phyloP scores from a whole-genome alignment of 2,888 invertebrate genomes.

The Platycheirus albimanus region DNA sequence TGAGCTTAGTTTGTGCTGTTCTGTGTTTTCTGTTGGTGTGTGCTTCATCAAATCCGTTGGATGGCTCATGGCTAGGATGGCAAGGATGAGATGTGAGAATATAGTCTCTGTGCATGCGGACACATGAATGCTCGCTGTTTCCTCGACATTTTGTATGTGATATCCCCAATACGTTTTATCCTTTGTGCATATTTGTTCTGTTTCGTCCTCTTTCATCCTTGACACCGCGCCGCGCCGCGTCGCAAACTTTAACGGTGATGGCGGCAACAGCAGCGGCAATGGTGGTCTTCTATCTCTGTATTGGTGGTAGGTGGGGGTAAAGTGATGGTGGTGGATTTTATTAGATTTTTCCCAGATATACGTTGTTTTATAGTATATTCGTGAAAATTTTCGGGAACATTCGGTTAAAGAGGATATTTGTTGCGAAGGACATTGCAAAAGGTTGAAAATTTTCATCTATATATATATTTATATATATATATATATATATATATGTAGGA shows the following conservation, averaged over 20 bases:
- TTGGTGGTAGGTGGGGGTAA: constrained; percentile 42
- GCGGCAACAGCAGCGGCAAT: background rate
- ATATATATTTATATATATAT: constrained; percentile 12
- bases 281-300: constrained; percentile 60
- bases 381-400: constrained; percentile 72
- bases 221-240: constrained; percentile 27
- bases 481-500: constrained; percentile 20
- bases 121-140: constrained; percentile 64
- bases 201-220: constrained; percentile 53
- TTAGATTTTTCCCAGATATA: constrained; percentile 72
- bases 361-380: constrained; percentile 42
- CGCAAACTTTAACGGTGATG: constrained; percentile 34
- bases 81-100: constrained; percentile 45
- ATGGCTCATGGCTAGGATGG: background rate
- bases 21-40: constrained; percentile 45
- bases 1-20: constrained; percentile 66
- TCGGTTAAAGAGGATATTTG: constrained; percentile 72
- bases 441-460: constrained; percentile 46
- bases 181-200: constrained; percentile 74
- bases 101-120: constrained; percentile 61
- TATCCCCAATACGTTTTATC: constrained; percentile 65
- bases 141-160: constrained; percentile 62
- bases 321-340: constrained; percentile 69
- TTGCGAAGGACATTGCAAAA: constrained; percentile 74
- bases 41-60: constrained; percentile 47